Evolutionary conservation across 1,140 invertebrate species (phyloP).

Genomic region (Drosophila grimshawi): DNA sequence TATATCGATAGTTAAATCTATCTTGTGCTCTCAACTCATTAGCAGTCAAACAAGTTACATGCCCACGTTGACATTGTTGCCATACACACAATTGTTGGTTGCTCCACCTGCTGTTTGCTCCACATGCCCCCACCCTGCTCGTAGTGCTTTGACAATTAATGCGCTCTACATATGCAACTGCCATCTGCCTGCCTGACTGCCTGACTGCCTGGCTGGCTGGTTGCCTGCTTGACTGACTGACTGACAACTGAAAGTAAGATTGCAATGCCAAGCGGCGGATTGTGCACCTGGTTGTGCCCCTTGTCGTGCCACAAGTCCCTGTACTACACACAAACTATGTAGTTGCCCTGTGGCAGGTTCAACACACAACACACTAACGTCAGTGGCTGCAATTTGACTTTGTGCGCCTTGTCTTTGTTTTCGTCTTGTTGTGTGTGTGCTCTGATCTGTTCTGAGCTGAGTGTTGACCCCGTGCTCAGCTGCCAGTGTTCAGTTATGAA

Average conservation of each 20-base stretch:
- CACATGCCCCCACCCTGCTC: too few relatives aligned
- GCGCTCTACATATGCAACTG: constrained; percentile 44
- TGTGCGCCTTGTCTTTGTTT: constrained; percentile 10
- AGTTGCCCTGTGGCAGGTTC: constrained; percentile 4
- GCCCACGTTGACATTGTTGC: constrained; percentile 4
- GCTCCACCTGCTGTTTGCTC: not conserved
- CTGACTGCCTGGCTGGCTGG: not conserved
- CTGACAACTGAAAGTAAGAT: constrained; percentile 59
- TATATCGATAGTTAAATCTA: constrained; percentile 15
- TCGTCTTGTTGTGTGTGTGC: constrained; percentile 28
- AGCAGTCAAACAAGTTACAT: constrained; percentile 14
- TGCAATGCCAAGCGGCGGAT: constrained; percentile 47
- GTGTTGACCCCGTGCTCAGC: constrained; percentile 1
- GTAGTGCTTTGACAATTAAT: constrained; percentile 37
- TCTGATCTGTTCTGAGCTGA: constrained; percentile 15
- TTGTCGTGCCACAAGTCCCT: not conserved
- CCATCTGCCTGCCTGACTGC: not conserved
- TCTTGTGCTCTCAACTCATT: constrained; percentile 15
- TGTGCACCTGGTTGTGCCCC: constrained; percentile 29
- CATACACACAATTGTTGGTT: constrained; percentile 6
- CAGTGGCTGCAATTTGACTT: constrained; percentile 48
- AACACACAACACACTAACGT: not conserved
- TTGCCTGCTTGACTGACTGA: constrained; percentile 3
- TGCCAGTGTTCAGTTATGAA: constrained; percentile 63
- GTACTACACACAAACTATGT: not conserved